These are phyloP conservation scores for Solenodon paradoxus DNA, from an alignment of 2,113 vertebrate genomes.

Conservation along the genomic window DNA sequence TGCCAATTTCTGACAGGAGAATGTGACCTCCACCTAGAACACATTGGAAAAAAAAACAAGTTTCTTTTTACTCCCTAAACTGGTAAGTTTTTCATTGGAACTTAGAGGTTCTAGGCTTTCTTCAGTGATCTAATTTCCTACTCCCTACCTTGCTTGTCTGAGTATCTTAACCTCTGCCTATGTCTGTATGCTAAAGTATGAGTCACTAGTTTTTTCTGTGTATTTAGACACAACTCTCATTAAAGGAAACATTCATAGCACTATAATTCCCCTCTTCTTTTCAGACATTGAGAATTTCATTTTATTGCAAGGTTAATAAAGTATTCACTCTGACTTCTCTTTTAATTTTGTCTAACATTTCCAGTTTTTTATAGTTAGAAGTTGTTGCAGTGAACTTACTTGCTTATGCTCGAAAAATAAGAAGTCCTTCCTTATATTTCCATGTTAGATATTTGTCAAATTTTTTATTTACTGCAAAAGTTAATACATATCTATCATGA, in stretches of 20 bases:
- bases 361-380: neutral
- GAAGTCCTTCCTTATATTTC: neutral
- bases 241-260: neutral
- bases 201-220: neutral
- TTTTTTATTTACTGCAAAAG: neutral
- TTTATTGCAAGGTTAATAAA: neutral
- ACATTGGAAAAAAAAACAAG: neutral
- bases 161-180: neutral
- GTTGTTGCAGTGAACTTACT: neutral
- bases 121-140: neutral
- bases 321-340: neutral
- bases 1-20: neutral
- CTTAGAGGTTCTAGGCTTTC: neutral
- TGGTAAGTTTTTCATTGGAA: neutral
- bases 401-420: neutral
- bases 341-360: neutral
- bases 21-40: neutral
- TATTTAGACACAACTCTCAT: neutral
- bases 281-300: neutral
- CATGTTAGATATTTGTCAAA: neutral
- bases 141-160: neutral
- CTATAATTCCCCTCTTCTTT: neutral
- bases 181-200: neutral
- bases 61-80: neutral
- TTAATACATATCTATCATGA: neutral